A percentile compares a stretch with the other conserved stretches of the same genome.
Conservation (phyloP, 2,113 vertebrate species). For the Trogon surrucura region DNA sequence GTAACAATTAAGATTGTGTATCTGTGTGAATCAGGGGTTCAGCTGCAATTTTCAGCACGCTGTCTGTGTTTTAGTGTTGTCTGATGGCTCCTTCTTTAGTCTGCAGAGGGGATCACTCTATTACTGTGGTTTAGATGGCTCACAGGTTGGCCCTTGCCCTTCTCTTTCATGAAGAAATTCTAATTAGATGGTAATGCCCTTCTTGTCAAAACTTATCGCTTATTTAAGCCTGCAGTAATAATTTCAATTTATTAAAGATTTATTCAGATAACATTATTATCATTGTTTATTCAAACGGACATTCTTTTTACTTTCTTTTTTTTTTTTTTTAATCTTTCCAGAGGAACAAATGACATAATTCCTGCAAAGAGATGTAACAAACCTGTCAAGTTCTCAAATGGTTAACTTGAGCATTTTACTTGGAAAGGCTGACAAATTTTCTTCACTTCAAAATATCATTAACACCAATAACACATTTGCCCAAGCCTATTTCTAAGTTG, state of each 20-base stretch:
- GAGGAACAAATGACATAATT: conserved; percentile 45
- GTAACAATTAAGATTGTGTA: conserved; percentile 51
- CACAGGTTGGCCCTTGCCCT: conserved; percentile 58
- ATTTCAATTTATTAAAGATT: conserved; percentile 67
- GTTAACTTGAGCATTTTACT: conserved; percentile 79
- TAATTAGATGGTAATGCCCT: conserved; percentile 70
- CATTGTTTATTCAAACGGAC: conserved; percentile 57
- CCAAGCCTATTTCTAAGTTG: conserved; percentile 83
- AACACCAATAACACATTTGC: conserved; percentile 85
- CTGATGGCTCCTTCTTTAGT: conserved; percentile 50
- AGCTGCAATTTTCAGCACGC: conserved; percentile 23
- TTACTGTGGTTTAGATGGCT: conserved; percentile 36
- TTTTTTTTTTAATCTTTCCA: not conserved
- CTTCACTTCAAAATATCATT: conserved; percentile 86
- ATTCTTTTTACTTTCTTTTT: not conserved
- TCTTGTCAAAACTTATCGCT: conserved; percentile 38
- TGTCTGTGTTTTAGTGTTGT: conserved; percentile 40
- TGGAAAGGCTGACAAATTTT: conserved; percentile 82
- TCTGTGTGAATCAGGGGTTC: conserved; percentile 32
- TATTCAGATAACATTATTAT: conserved; percentile 62
- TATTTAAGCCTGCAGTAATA: conserved; percentile 56
- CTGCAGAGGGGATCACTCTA: conserved; percentile 52
- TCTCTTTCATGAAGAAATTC: conserved; percentile 60
- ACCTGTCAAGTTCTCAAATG: conserved; percentile 71
- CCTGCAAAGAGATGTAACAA: conserved; percentile 51